phyloP scores from a whole-genome alignment of 2,888 invertebrate species.

The Meiosimyza platycephala region DNA sequence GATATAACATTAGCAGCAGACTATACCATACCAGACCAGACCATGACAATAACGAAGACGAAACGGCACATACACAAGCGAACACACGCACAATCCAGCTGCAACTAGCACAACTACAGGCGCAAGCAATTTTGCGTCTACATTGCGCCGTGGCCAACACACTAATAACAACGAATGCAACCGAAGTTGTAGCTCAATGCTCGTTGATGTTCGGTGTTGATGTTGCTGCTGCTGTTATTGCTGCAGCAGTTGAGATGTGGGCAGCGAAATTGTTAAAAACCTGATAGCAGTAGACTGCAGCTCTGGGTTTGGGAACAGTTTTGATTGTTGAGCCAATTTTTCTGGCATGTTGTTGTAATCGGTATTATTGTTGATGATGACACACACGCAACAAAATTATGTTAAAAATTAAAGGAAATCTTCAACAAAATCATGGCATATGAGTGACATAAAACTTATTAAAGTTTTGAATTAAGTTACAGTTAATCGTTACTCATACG shows the following conservation, averaged over 20 bases:
- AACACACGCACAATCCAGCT: neutral
- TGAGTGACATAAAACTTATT: no score
- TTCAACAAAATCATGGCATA: no score
- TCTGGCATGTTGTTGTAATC: neutral
- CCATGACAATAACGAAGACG: neutral
- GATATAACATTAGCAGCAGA: neutral
- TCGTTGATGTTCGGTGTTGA: neutral
- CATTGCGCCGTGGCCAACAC: conserved; percentile 22
- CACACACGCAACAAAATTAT: no score
- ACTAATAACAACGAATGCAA: conserved; percentile 27
- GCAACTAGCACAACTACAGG: conserved; percentile 14
- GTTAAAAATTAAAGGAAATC: no score
- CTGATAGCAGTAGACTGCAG: no score
- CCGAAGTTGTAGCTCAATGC: conserved; percentile 15
- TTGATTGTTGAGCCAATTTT: neutral
- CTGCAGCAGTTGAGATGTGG: neutral
- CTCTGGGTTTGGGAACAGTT: conserved; percentile 1
- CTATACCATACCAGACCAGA: neutral
- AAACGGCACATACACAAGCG: neutral
- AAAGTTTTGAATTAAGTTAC: no score
- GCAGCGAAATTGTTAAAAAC: no score
- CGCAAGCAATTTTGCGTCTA: conserved; percentile 12
- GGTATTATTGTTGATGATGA: neutral
- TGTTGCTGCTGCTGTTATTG: neutral
- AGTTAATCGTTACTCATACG: no score